phyloP scores from a whole-genome alignment of 2,113 vertebrate species.

The Apaloderma vittatum region DNA sequence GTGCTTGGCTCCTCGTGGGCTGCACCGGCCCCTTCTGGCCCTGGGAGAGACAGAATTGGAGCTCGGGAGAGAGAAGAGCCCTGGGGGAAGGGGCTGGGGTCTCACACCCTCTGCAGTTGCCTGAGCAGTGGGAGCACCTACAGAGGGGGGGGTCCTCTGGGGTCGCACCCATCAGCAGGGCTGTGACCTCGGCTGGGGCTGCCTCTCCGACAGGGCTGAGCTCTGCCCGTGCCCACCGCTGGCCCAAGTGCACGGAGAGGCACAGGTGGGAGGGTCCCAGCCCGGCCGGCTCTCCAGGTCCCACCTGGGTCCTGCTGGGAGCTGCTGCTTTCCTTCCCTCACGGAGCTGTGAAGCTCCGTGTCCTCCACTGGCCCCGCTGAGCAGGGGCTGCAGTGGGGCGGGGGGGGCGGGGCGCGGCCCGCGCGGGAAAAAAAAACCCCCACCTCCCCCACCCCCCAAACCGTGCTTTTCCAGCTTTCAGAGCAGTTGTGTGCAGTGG shows the following conservation, averaged over 20 bases:
- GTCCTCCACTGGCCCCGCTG: fast-evolving
- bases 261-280: not conserved
- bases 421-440: too few relatives aligned
- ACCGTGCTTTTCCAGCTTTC: not conserved
- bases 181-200: not conserved
- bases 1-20: too few relatives aligned
- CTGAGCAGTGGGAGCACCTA: not conserved
- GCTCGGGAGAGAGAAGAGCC: not conserved
- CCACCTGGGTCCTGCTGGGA: fast-evolving
- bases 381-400: too few relatives aligned
- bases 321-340: not conserved
- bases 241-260: not conserved
- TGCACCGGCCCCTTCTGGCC: not conserved
- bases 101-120: not conserved
- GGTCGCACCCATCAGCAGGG: fast-evolving
- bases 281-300: not conserved
- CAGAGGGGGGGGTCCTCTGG: fast-evolving
- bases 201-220: fast-evolving
- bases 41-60: fast-evolving
- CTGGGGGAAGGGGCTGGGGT: not conserved
- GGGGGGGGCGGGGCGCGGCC: not conserved
- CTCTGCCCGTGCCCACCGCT: not conserved
- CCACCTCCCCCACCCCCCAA: too few relatives aligned
- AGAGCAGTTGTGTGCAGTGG: not conserved
- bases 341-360: fast-evolving